These are phyloP conservation scores for Heliconius erato DNA, from an alignment of 2,888 invertebrate species.

Conservation along the genomic window DNA sequence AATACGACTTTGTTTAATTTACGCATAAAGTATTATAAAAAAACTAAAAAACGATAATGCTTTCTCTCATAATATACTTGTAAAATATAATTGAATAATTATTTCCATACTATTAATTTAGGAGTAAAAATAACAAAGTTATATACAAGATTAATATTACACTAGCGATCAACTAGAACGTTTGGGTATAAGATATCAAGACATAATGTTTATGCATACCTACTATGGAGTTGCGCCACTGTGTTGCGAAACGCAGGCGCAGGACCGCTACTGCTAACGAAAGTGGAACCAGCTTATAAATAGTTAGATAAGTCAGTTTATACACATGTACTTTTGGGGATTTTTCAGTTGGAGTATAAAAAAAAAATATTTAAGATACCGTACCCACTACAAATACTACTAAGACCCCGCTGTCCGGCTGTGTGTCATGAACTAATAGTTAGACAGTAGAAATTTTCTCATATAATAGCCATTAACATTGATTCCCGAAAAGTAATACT, in stretches of 20 bases:
- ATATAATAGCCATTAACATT: no score
- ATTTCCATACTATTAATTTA: neutral
- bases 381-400: no score
- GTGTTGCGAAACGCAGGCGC: constrained; percentile 34
- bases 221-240: constrained; percentile 26
- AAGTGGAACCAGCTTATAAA: constrained; percentile 13
- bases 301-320: neutral
- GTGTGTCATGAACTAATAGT: no score
- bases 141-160: neutral
- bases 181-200: constrained; percentile 28
- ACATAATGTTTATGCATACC: constrained; percentile 26
- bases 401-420: no score
- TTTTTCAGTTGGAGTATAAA: no score
- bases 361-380: no score
- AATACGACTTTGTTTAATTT: no score
- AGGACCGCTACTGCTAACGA: constrained; percentile 27
- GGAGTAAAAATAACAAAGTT: neutral
- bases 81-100: neutral
- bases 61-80: no score
- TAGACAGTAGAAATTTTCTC: no score
- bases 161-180: constrained; percentile 25
- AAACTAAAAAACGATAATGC: no score
- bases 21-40: no score
- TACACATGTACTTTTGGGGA: neutral
- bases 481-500: no score